Evolutionary conservation across 2,888 invertebrate species (phyloP).

Genomic region (Abrostola triplasia): DNA sequence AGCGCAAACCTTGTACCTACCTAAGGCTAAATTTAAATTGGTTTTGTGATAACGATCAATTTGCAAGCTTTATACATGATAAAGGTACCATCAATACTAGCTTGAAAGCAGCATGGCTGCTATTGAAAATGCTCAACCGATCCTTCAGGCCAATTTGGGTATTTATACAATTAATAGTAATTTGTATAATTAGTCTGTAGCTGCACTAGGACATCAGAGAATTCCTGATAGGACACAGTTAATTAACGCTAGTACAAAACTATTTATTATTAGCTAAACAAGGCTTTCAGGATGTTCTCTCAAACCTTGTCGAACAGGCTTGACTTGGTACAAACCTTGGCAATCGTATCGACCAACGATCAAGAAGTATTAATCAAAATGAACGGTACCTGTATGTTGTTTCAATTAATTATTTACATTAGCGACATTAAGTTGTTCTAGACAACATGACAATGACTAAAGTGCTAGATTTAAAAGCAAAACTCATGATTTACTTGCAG

Average conservation of each 20-base stretch:
- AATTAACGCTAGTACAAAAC: not conserved
- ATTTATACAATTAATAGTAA: not conserved
- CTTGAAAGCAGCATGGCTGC: no score
- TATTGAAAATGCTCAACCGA: no score
- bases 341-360: constrained; percentile 25
- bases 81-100: no score
- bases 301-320: constrained; percentile 38
- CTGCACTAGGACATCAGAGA: constrained; percentile 17
- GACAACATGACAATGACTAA: no score
- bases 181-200: no score
- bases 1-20: no score
- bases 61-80: not conserved
- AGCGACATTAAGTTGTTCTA: no score
- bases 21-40: no score
- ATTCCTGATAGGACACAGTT: not conserved
- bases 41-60: not conserved
- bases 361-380: constrained; percentile 8
- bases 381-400: not conserved
- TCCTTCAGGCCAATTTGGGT: no score
- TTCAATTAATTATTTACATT: no score
- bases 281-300: constrained; percentile 10
- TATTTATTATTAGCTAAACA: constrained; percentile 11
- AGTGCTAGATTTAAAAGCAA: no score
- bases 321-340: constrained; percentile 19
- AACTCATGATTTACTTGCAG: no score